Percentiles rank a stretch among this genome's conserved stretches.
Evolutionary conservation across 2,113 vertebrate genomes (phyloP).

Genomic region (Cebus imitator): DNA sequence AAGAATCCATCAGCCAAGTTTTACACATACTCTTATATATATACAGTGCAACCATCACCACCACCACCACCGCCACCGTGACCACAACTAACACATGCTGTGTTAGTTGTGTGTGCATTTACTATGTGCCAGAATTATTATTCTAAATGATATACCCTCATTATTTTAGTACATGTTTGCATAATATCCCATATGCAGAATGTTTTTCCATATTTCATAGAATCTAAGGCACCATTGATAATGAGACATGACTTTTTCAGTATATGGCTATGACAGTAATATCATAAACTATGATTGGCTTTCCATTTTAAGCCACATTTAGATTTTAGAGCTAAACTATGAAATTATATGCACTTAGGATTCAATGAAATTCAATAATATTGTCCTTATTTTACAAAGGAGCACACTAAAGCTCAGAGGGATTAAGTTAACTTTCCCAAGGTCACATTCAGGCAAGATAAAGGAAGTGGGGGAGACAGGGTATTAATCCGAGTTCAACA

Average conservation of each 20-base stretch:
- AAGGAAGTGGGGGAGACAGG: background rate
- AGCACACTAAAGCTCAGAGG: background rate
- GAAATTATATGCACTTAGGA: background rate
- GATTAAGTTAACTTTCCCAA: background rate
- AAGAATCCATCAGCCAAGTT: background rate
- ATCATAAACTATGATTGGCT: slow-evolving; percentile 1
- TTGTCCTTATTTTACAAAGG: background rate
- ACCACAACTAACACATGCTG: background rate
- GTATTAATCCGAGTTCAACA: background rate
- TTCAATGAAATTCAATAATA: background rate
- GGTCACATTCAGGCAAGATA: background rate
- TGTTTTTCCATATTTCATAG: background rate
- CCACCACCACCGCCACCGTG: background rate
- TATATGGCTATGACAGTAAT: background rate
- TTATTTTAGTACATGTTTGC: slow-evolving; percentile 9
- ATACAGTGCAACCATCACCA: background rate
- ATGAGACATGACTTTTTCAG: background rate
- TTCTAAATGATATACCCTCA: background rate
- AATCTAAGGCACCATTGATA: background rate
- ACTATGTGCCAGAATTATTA: background rate
- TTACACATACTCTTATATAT: background rate
- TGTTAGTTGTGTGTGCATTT: background rate
- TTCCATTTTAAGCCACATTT: slow-evolving; percentile 19
- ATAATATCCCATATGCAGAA: background rate
- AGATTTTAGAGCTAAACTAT: background rate